Percentiles rank a stretch among this genome's conserved stretches.
phyloP scores from a whole-genome alignment of 2,797 vertebrate genomes.

The Rhabdophis nuchalis region DNA sequence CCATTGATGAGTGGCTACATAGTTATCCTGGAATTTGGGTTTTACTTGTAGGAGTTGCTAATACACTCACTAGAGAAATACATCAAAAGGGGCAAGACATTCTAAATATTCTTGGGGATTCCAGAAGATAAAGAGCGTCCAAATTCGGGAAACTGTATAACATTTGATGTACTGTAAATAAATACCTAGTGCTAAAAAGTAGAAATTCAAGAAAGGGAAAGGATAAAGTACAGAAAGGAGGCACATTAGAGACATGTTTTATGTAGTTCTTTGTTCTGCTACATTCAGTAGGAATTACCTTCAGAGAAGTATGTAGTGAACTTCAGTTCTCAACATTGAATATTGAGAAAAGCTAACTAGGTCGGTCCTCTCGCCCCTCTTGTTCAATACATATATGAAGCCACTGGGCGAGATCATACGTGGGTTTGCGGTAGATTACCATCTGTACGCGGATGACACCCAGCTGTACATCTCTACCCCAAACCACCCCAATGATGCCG shows the following conservation, averaged over 20 bases:
- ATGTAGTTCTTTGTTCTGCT: neutral
- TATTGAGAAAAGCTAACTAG: neutral
- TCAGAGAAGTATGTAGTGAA: neutral
- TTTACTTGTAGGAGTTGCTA: neutral
- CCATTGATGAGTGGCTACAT: neutral
- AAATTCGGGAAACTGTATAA: neutral
- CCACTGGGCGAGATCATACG: too few species aligned
- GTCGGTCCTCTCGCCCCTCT: too few species aligned
- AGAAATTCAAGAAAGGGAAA: neutral
- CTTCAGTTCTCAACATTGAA: neutral
- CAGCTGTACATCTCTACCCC: too few species aligned
- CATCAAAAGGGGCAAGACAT: neutral
- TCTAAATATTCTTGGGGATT: neutral
- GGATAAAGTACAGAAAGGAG: neutral
- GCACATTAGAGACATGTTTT: neutral
- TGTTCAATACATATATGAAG: too few species aligned
- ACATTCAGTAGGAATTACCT: neutral
- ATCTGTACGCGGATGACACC: too few species aligned
- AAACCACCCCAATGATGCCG: too few species aligned
- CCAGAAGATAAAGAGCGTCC: neutral
- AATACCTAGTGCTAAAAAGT: neutral
- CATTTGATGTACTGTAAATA: neutral
- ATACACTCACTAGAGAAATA: neutral
- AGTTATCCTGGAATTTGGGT: neutral
- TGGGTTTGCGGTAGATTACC: too few species aligned